Percentiles rank a stretch among this genome's conserved stretches.
Evolutionary conservation across 2,888 invertebrate genomes (phyloP).

Genomic region (Hirtodrosophila cameraria): DNA sequence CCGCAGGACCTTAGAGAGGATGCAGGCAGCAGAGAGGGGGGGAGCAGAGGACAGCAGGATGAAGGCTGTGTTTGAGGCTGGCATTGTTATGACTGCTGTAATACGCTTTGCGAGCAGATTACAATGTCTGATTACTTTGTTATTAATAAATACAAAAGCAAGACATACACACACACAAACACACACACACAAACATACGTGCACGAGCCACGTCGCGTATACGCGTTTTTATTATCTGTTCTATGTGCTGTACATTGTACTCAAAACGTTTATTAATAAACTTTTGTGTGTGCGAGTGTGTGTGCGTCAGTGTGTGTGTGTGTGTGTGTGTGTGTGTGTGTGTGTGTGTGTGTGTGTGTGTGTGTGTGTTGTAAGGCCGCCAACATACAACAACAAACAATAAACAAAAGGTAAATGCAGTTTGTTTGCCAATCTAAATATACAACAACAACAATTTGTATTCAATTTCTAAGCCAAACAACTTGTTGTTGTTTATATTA

Average conservation of each 20-base stretch:
- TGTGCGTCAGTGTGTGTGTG: conserved; percentile 4
- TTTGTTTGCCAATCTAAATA: conserved; percentile 40
- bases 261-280: conserved; percentile 72
- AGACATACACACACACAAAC: conserved; percentile 29
- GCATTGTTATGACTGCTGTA: conserved; percentile 75
- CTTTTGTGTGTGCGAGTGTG: conserved; percentile 19
- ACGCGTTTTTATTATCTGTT: conserved; percentile 70
- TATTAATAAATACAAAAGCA: conserved; percentile 76
- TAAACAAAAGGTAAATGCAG: conserved; percentile 40
- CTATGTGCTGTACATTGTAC: conserved; percentile 59
- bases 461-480: conserved; percentile 44
- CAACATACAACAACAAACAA: conserved; percentile 15
- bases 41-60: conserved; percentile 3
- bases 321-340: not conserved
- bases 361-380: conserved; percentile 11
- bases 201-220: conserved; percentile 51
- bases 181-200: conserved; percentile 17
- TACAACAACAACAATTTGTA: conserved; percentile 36
- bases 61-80: conserved; percentile 43
- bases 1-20: conserved; percentile 47
- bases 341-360: conserved; percentile 7
- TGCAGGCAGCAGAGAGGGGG: conserved; percentile 30
- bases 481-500: not conserved
- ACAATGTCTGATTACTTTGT: conserved; percentile 79
- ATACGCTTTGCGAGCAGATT: conserved; percentile 74